Conservation (phyloP, 2,113 vertebrate species). For the Shinisaurus crocodilurus region DNA sequence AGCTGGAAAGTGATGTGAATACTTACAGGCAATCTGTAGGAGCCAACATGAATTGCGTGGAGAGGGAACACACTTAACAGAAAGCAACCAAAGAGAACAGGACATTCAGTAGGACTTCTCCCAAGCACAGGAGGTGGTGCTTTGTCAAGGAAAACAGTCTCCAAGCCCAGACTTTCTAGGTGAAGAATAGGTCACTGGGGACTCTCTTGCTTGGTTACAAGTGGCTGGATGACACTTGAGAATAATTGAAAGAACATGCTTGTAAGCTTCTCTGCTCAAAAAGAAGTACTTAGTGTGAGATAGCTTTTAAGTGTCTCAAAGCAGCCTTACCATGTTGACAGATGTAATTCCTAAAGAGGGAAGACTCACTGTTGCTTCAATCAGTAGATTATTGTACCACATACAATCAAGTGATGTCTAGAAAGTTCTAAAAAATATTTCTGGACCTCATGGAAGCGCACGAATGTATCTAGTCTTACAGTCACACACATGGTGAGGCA, state of each 20-base stretch:
- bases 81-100: neutral
- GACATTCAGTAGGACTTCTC: neutral
- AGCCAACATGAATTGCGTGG: neutral
- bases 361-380: neutral
- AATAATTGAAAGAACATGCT: slow-evolving; percentile 47
- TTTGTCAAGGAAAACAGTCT: slow-evolving; percentile 1
- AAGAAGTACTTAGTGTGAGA: neutral
- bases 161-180: neutral
- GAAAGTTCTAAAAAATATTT: slow-evolving; percentile 42
- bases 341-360: slow-evolving; percentile 1
- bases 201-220: slow-evolving; percentile 55
- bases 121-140: neutral
- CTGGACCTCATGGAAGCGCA: neutral
- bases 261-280: slow-evolving; percentile 32
- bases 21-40: neutral
- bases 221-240: slow-evolving; percentile 55
- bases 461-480: neutral
- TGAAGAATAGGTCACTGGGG: neutral
- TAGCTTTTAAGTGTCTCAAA: slow-evolving; percentile 52
- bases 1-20: neutral
- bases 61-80: neutral
- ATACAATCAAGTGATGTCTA: slow-evolving; percentile 39
- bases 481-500: neutral
- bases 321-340: slow-evolving; percentile 41
- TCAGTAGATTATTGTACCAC: slow-evolving; percentile 21